A percentile compares a stretch with the other conserved stretches of the same genome.
Conservation (phyloP, 2,797 vertebrate species). For the Triplophysa bombifrons region DNA sequence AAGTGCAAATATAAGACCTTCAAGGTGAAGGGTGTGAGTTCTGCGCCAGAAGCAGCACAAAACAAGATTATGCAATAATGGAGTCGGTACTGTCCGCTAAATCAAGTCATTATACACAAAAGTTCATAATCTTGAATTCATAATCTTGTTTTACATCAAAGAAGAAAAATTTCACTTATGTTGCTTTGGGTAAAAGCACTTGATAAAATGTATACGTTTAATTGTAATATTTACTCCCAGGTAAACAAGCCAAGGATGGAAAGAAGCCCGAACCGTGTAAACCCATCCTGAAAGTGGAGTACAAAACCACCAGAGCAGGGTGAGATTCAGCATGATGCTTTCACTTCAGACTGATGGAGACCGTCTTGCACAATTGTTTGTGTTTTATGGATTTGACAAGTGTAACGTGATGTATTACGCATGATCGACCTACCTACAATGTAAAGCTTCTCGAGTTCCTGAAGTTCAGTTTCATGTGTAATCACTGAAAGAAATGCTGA, state of each 20-base stretch:
- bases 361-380: neutral
- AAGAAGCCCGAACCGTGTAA: constrained; percentile 99
- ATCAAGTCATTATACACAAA: too few species aligned
- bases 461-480: constrained; percentile 7
- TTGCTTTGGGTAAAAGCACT: too few species aligned
- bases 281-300: constrained; percentile 98
- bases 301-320: constrained; percentile 95
- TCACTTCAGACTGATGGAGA: constrained; percentile 19
- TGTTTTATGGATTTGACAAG: neutral
- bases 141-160: too few species aligned
- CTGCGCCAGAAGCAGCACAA: neutral
- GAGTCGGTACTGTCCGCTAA: too few species aligned
- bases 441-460: neutral
- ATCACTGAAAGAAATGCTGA: neutral
- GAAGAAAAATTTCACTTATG: too few species aligned
- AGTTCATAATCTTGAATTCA: too few species aligned
- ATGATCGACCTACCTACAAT: neutral
- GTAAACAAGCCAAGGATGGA: constrained; percentile 97
- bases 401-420: neutral
- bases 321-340: constrained; percentile 70
- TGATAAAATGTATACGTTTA: neutral
- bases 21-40: neutral
- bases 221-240: constrained; percentile 70
- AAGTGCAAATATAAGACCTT: constrained; percentile 16
- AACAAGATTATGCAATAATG: neutral